These are phyloP conservation scores for Pyralis farinalis DNA, from an alignment of 2,888 invertebrate genomes.

Conservation along the genomic window DNA sequence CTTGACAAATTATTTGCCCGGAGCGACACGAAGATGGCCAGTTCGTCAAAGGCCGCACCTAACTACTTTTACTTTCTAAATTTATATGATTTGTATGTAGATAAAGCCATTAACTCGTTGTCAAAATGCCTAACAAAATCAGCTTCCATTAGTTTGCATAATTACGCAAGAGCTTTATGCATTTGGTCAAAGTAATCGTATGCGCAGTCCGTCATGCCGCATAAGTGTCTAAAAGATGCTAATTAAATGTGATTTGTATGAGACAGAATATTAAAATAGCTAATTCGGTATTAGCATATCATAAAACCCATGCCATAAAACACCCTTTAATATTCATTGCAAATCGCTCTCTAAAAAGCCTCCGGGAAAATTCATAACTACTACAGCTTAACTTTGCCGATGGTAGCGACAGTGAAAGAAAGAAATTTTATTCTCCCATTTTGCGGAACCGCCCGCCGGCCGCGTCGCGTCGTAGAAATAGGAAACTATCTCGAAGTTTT, in stretches of 20 bases:
- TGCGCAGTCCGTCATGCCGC: slow-evolving; percentile 45
- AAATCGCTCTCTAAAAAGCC: slow-evolving; percentile 6
- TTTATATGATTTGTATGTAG: slow-evolving; percentile 24
- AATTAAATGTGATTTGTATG: slow-evolving; percentile 29
- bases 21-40: slow-evolving; percentile 18
- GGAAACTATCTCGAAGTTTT: slow-evolving; percentile 55
- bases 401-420: slow-evolving; percentile 28
- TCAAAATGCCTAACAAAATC: slow-evolving; percentile 44
- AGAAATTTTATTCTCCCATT: slow-evolving; percentile 32
- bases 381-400: slow-evolving; percentile 15
- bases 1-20: slow-evolving; percentile 19
- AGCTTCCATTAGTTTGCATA: slow-evolving; percentile 55
- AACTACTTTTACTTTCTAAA: slow-evolving; percentile 40
- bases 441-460: slow-evolving; percentile 26
- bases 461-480: slow-evolving; percentile 28
- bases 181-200: slow-evolving; percentile 48
- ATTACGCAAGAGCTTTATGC: slow-evolving; percentile 57
- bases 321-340: slow-evolving; percentile 6
- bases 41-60: slow-evolving; percentile 20
- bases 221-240: slow-evolving; percentile 42
- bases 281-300: slow-evolving; percentile 6
- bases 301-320: slow-evolving; percentile 10
- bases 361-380: slow-evolving; percentile 10
- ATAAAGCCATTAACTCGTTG: slow-evolving; percentile 29
- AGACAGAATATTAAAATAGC: slow-evolving; percentile 15